Evolutionary conservation across 2,888 invertebrate species (phyloP), one percentile per base, ranked within the genome.

Genomic region (Phanerotoma sp.): DNA sequence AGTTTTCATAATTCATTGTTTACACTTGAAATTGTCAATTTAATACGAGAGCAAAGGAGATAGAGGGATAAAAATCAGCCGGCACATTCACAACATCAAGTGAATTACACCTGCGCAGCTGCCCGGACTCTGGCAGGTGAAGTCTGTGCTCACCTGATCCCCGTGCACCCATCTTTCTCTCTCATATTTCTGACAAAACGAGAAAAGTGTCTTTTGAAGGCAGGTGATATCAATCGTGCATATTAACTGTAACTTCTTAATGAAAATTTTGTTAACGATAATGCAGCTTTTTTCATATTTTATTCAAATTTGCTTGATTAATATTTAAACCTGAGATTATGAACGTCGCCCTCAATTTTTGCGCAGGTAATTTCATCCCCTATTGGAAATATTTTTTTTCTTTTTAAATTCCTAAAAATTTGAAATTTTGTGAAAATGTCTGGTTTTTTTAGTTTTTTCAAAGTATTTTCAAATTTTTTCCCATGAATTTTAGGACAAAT

Each of bases 81-180:
- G 56, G 65, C 66, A 64, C 66, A 65, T 67, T 66, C 62, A 68
- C 68, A 69, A 70, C 70, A 71, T 68, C 71, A 62, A 66, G 70
- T 61, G 66, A 69, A 72, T 73, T 74, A 74, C 75, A 75, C 74
- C 75, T 74, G 75, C 73, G 64, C 75, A 75, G 75, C 74, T 75
- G 75, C 72, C 66, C 38, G 51, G 32, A 49, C 47, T 53, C 50
- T 61, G 66, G 73, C 74, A 74, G 75, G 74, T 74, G 74, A 74
- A 74, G 73, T 71, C 66, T 57, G 22, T 67, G 65, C 66, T 74
- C 74, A 72, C 72, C 73, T 73, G 74, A 74, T 66, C 66, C 58
- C 62, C 37, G 38, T 25, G 40, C 16, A 38, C 38, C 35, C 21
- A 30, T 49, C 45, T 48, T 22, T 21, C 32, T 25, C 16, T 9